Base-by-base conservation (phyloP, 2,888 invertebrate species). In the Netelia fuscicornis region DNA sequence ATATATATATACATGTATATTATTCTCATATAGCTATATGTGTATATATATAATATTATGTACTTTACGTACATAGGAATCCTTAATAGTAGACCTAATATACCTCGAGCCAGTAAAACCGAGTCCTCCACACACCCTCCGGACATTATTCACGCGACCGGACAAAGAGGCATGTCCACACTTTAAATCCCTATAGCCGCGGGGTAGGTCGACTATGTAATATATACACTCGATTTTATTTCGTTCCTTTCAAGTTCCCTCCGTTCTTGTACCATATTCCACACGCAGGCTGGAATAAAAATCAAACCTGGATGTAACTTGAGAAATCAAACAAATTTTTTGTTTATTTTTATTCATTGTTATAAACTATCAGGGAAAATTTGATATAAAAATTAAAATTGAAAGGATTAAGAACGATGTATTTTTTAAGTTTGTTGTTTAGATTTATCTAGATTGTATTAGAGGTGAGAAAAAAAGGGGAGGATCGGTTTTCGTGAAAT, bases 161-260 rank as follows among this genome's bases (percentile, higher is more conserved):
- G 84, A 90, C 90, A 86, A 89, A 88, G 87, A 89, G 88, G 70
- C 86, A 88, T 84, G 89, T 89, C 84, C 85, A 87, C 89, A 87
- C 88, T 90, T 89, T 81, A 79, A 87, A 79, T 83, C 82, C 79
- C 82, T 86, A 87, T 87, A 90, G 80, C 83, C 87, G 71, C 25
- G 79, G 79, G 48, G 25, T 44, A 60, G 60, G 20, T 37, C 20
- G 23, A 13, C 62, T 44, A 17, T 30, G 30, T 77, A 82, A 76
- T 72, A 54, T 70, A 81, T 64, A 79, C 20, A 48, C 65, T 84
- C 60, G 72, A 84, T 76, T 84, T 80, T 62, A 30, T 78, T 83
- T 74, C 74, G 62, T 74, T 83, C 68, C 62, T 74, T 48, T 83
- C 62, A 64, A 60, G 54, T 68, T 25, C 17, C 23, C 52, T 37